These are phyloP conservation scores for Eupelmus urozonus DNA, from an alignment of 2,888 invertebrate species.

Conservation along the genomic window DNA sequence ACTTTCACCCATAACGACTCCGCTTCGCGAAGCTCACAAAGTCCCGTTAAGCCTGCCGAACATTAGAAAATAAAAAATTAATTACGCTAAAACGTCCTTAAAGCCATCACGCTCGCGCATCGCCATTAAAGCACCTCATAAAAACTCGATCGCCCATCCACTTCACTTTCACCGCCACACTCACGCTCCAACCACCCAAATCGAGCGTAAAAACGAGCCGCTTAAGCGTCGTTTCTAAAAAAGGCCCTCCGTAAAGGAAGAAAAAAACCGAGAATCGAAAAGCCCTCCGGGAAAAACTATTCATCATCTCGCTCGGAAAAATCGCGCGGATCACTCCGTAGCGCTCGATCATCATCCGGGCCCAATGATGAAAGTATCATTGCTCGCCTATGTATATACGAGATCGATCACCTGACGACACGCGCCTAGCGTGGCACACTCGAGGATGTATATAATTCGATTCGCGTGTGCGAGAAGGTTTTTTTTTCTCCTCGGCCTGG, in stretches of 20 bases:
- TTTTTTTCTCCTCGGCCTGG: no score
- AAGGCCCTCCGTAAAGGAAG: neutral
- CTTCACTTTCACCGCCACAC: neutral
- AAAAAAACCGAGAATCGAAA: constrained; percentile 11
- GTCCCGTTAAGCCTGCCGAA: neutral
- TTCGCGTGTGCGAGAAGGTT: no score
- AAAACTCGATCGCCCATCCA: no score
- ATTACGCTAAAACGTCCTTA: neutral
- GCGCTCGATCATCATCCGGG: constrained; percentile 38
- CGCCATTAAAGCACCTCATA: no score
- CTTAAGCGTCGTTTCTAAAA: constrained; percentile 15
- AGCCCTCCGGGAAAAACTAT: neutral
- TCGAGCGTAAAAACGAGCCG: neutral
- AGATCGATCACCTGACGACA: constrained; percentile 56
- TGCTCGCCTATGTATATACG: constrained; percentile 45
- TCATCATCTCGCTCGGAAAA: constrained; percentile 26
- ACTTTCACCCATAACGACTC: neutral
- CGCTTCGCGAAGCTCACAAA: neutral
- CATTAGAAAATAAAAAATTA: neutral
- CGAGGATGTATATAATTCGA: neutral
- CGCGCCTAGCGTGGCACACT: neutral
- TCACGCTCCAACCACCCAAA: neutral
- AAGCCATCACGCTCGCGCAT: neutral
- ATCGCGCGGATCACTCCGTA: constrained; percentile 39
- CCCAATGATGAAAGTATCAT: constrained; percentile 47